These are phyloP conservation scores for Avahi laniger DNA, from an alignment of 2,797 vertebrate genomes.

Conservation along the genomic window DNA sequence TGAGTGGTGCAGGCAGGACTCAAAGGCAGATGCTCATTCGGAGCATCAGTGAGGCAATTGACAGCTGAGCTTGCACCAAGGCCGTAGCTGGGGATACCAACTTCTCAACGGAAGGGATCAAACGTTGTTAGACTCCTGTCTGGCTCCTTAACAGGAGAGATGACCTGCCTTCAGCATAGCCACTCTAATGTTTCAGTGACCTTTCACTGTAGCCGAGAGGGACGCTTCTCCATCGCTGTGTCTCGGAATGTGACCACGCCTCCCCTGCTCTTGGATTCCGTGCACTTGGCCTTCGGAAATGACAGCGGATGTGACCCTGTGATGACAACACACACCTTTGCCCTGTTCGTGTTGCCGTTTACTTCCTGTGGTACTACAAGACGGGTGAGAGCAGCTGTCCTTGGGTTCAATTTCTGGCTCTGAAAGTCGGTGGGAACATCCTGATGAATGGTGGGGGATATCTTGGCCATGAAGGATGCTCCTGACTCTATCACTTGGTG, in stretches of 20 bases:
- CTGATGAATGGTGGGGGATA: rapidly evolving
- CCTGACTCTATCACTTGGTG: rapidly evolving
- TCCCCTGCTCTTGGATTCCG: conserved; percentile 74
- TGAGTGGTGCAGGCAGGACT: not conserved
- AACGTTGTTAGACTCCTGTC: not conserved
- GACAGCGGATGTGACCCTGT: conserved; percentile 62
- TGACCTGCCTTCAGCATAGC: not conserved
- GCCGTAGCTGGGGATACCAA: too few species aligned
- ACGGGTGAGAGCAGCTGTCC: conserved; percentile 68
- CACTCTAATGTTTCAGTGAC: conserved; percentile 72
- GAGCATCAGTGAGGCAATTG: rapidly evolving
- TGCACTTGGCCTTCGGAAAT: conserved; percentile 60
- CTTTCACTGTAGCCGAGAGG: conserved; percentile 74
- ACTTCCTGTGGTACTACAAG: conserved; percentile 78
- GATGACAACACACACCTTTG: conserved; percentile 64
- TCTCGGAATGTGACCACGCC: conserved; percentile 70
- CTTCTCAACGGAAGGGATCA: not conserved
- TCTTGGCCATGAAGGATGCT: too few species aligned
- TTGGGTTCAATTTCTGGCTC: too few species aligned
- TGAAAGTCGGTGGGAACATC: too few species aligned
- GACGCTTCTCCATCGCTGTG: conserved; percentile 69
- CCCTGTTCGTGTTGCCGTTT: conserved; percentile 78
- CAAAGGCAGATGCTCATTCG: not conserved
- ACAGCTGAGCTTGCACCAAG: not conserved
- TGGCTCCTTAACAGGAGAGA: rapidly evolving